phyloP scores from a whole-genome alignment of 2,888 invertebrate genomes.

The Cactoblastis cactorum region DNA sequence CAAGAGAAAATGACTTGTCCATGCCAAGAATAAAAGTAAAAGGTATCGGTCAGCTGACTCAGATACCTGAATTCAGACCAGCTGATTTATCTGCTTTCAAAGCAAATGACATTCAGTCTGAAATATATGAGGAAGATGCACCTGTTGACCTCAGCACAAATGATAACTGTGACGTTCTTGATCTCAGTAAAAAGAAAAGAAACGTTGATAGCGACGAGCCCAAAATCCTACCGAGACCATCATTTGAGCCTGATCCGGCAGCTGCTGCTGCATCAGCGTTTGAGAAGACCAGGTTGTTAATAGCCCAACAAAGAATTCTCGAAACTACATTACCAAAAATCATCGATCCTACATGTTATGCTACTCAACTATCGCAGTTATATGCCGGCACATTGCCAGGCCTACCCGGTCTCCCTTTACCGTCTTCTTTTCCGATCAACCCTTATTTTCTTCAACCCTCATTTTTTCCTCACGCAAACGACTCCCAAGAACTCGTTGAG shows the following conservation, averaged over 20 bases:
- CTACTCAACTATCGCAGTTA: slow-evolving; percentile 81
- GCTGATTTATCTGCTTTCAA: slow-evolving; percentile 52
- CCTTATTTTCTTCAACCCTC: slow-evolving; percentile 82
- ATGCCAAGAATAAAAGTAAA: slow-evolving; percentile 80
- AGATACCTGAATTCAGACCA: slow-evolving; percentile 72
- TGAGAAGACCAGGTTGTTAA: slow-evolving; percentile 79
- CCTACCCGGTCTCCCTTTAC: slow-evolving; percentile 73
- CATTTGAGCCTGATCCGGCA: slow-evolving; percentile 59
- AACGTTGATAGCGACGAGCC: slow-evolving; percentile 56
- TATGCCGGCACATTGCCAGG: slow-evolving; percentile 78
- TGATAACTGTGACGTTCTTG: slow-evolving; percentile 83
- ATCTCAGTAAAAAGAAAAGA: slow-evolving; percentile 88
- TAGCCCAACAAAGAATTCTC: slow-evolving; percentile 83
- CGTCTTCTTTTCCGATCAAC: slow-evolving; percentile 81
- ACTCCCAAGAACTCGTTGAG: slow-evolving; percentile 81
- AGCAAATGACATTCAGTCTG: slow-evolving; percentile 49
- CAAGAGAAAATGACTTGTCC: slow-evolving; percentile 58
- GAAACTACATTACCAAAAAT: slow-evolving; percentile 81
- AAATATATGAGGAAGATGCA: slow-evolving; percentile 69
- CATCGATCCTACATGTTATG: slow-evolving; percentile 81
- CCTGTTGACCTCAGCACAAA: slow-evolving; percentile 86
- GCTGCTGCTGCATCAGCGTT: slow-evolving; percentile 61
- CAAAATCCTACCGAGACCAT: slow-evolving; percentile 63
- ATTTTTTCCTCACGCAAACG: slow-evolving; percentile 75
- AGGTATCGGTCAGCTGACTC: slow-evolving; percentile 81